These are phyloP conservation scores for Rhynchonema sp. DNA, from an alignment of 2,888 invertebrate genomes.

Conservation along the genomic window DNA sequence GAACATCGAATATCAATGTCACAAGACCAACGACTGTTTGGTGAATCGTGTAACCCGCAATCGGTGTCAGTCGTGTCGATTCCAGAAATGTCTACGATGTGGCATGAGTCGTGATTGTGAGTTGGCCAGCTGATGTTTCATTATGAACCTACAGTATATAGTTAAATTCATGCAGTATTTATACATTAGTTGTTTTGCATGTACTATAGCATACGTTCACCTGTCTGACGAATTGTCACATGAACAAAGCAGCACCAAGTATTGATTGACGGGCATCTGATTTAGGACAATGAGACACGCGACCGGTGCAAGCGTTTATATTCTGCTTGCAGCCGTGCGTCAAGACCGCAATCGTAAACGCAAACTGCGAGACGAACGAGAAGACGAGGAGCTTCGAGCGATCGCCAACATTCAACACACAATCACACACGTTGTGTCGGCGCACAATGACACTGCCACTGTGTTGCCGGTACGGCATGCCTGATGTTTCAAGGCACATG, in stretches of 20 bases:
- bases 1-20: conserved; percentile 12
- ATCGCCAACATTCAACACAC: background rate
- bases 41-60: conserved; percentile 15
- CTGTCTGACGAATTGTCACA: too few species aligned
- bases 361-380: conserved; percentile 4
- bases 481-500: too few species aligned
- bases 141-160: background rate
- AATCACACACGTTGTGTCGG: background rate
- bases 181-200: too few species aligned
- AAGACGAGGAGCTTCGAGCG: conserved; percentile 6
- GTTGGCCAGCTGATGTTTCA: background rate
- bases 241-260: too few species aligned
- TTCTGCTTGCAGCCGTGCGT: background rate
- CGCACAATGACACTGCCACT: conserved; percentile 5
- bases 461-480: background rate
- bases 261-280: too few species aligned
- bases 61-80: conserved; percentile 19
- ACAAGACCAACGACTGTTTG: conserved; percentile 8
- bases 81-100: conserved; percentile 12
- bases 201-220: too few species aligned
- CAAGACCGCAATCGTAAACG: conserved; percentile 8
- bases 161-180: too few species aligned
- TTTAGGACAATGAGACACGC: too few species aligned
- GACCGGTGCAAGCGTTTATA: background rate
- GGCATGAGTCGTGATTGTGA: conserved; percentile 11